Conservation (phyloP, 2,797 vertebrate species). For the Helostoma temminkii region DNA sequence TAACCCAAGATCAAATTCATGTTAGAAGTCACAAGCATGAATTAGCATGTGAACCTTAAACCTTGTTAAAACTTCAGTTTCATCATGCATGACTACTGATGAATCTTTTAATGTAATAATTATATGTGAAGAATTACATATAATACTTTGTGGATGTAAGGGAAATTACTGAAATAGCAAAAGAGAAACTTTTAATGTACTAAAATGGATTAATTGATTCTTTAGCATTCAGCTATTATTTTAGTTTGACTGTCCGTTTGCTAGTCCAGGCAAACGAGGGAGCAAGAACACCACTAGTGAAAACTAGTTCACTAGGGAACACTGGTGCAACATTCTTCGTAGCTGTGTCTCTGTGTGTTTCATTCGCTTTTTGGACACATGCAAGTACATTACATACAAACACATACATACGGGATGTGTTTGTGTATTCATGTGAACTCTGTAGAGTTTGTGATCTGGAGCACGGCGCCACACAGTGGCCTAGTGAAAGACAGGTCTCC, state of each 20-base stretch:
- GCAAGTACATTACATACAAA: slow-evolving; percentile 11
- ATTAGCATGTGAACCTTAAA: slow-evolving; percentile 11
- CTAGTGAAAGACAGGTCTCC: slow-evolving; percentile 14
- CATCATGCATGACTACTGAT: not conserved
- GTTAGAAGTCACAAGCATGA: slow-evolving; percentile 20
- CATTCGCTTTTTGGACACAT: not conserved
- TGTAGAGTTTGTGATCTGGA: slow-evolving; percentile 80
- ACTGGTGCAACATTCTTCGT: not conserved
- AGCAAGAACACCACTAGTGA: not conserved
- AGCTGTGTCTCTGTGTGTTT: slow-evolving; percentile 5
- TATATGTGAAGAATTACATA: not conserved
- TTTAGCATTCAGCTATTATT: not conserved
- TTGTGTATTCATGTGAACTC: slow-evolving; percentile 22
- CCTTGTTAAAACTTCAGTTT: not conserved
- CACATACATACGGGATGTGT: slow-evolving; percentile 23
- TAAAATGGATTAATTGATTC: too few species aligned
- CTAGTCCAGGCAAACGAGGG: not conserved
- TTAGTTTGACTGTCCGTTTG: not conserved
- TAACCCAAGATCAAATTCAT: slow-evolving; percentile 38
- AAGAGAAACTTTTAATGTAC: not conserved
- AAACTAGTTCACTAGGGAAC: not conserved
- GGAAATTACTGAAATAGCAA: not conserved
- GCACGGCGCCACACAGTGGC: slow-evolving; percentile 93
- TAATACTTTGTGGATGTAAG: not conserved
- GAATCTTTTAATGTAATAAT: not conserved